A percentile compares a stretch with the other conserved stretches of the same genome.
Conservation (phyloP, 2,888 invertebrate genomes). For the Cyrtodaria siliqua region DNA sequence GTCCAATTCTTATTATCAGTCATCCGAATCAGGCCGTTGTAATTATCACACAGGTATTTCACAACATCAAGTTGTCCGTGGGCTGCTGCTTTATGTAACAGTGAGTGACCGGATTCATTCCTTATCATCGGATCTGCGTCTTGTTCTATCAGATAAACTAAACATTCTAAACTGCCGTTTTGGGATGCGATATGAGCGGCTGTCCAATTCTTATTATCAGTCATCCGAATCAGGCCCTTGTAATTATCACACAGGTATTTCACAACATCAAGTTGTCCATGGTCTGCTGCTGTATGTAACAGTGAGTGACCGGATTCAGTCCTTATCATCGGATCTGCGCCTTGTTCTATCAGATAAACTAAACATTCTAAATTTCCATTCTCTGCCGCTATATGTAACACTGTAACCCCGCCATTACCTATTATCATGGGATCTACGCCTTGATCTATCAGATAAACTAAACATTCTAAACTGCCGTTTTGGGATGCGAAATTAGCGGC, state of each 20-base stretch:
- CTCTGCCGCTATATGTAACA: too few species aligned
- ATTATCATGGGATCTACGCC: background rate
- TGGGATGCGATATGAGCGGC: constrained; percentile 43
- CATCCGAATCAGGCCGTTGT: constrained; percentile 24
- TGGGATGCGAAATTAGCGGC: too few species aligned
- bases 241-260: constrained; percentile 28
- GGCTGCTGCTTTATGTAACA: constrained; percentile 57
- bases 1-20: constrained; percentile 28
- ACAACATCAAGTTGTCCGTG: constrained; percentile 50
- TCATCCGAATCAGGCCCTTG: constrained; percentile 32
- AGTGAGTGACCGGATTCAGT: constrained; percentile 50
- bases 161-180: constrained; percentile 44
- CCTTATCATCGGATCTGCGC: constrained; percentile 1
- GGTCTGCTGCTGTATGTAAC: constrained; percentile 55
- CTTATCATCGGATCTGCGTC: constrained; percentile 24
- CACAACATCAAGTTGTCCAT: constrained; percentile 35
- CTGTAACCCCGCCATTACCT: too few species aligned
- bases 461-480: too few species aligned
- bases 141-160: constrained; percentile 16
- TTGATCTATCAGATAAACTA: too few species aligned
- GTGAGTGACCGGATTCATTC: constrained; percentile 42
- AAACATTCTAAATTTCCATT: too few species aligned
- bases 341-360: too few species aligned
- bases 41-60: constrained; percentile 23
- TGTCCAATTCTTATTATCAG: constrained; percentile 37